Percentiles rank a stretch among this genome's conserved stretches.
Conservation (phyloP, 2,113 vertebrate species). For the Pavo muticus region DNA sequence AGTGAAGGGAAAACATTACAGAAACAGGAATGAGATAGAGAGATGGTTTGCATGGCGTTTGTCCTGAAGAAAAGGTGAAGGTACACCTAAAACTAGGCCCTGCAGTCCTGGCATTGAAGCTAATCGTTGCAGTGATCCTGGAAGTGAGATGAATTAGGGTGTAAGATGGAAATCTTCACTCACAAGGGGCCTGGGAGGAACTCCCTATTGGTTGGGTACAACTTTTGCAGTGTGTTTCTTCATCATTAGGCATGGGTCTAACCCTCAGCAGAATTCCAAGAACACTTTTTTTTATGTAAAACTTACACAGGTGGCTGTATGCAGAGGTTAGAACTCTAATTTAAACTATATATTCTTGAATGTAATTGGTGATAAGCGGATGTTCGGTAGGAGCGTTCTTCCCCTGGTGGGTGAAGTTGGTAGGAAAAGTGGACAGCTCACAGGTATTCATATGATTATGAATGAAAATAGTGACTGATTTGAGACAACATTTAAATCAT, state of each 20-base stretch:
- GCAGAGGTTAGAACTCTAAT: accelerated
- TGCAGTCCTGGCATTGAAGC: neutral
- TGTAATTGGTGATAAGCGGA: neutral
- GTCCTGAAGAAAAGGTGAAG: neutral
- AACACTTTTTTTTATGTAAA: accelerated
- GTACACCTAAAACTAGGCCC: neutral
- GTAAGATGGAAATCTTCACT: neutral
- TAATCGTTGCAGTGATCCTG: neutral
- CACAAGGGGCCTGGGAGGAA: neutral
- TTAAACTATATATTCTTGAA: neutral
- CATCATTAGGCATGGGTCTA: neutral
- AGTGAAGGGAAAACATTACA: neutral
- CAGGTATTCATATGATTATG: slow-evolving; percentile 1
- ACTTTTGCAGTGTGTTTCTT: neutral
- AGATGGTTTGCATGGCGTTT: neutral
- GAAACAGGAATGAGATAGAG: neutral
- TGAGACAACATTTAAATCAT: slow-evolving; percentile 75
- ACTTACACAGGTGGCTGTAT: neutral
- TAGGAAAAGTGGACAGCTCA: neutral
- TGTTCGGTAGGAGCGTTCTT: neutral
- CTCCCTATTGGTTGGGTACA: neutral
- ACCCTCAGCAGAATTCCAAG: neutral
- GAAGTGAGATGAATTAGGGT: too few relatives aligned
- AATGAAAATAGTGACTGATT: slow-evolving; percentile 26
- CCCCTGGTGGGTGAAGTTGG: neutral